Conservation (phyloP, 2,888 invertebrate genomes). For the Erebia epiphron region DNA sequence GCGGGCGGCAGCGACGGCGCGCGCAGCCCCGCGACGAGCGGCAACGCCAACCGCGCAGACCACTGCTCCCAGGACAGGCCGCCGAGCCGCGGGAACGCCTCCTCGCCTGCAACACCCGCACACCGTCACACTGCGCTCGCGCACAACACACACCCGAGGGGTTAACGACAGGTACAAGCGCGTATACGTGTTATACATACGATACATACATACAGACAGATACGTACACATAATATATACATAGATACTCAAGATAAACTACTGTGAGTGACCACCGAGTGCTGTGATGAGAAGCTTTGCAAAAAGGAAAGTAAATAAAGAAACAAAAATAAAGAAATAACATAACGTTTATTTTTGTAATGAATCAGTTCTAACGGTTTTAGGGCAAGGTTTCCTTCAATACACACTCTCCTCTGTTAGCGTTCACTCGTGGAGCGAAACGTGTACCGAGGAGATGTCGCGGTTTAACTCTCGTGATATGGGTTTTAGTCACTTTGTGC, state of each 20-base stretch:
- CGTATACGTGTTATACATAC: constrained; percentile 66
- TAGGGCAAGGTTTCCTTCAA: constrained; percentile 26
- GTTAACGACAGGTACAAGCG: constrained; percentile 71
- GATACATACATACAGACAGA: constrained; percentile 48
- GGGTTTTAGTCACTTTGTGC: constrained; percentile 66
- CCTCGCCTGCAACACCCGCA: constrained; percentile 64
- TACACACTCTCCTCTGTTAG: constrained; percentile 28
- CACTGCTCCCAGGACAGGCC: constrained; percentile 88
- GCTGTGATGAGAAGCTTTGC: constrained; percentile 80
- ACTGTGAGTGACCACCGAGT: constrained; percentile 81
- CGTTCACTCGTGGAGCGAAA: constrained; percentile 33
- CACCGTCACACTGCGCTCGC: constrained; percentile 46
- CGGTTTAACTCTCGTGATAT: constrained; percentile 29
- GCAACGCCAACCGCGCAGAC: constrained; percentile 89
- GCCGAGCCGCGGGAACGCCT: constrained; percentile 87
- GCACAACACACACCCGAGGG: constrained; percentile 60
- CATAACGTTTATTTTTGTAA: constrained; percentile 66
- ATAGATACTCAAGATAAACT: constrained; percentile 59
- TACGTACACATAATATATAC: constrained; percentile 45
- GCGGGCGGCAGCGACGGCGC: constrained; percentile 64
- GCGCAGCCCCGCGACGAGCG: constrained; percentile 84
- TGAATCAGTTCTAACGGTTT: constrained; percentile 30
- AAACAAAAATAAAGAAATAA: constrained; percentile 65
- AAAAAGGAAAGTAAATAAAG: constrained; percentile 73
- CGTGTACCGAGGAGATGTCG: constrained; percentile 40